Base-by-base conservation (phyloP, 2,888 invertebrate genomes). In the Clepsis dumicolana region DNA sequence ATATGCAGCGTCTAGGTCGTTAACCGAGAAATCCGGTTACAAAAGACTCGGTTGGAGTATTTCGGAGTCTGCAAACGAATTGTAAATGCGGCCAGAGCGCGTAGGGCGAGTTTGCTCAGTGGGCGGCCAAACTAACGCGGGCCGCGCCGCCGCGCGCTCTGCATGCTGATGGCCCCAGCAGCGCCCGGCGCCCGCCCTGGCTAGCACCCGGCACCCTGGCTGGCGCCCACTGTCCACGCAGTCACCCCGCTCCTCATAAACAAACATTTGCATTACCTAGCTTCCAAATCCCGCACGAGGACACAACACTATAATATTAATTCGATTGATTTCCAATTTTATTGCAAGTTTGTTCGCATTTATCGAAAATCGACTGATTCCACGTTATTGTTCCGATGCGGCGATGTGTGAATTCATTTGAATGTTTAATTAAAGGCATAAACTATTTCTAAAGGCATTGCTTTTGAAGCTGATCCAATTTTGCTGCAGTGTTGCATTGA, bases 1-100 rank as follows among this genome's bases (percentile, higher is more conserved):
- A 88, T 85, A 85, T 86, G 81, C 86, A 85, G 82, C 84, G 82
- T 82, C 81, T 85, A 81, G 86, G 88, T 89, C 90, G 87, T 90
- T 87, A 89, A 84, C 86, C 82, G 84, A 83, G 82, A 88, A 89
- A 90, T 88, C 85, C 83, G 80, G 85, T 88, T 84, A 87, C 87
- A 87, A 88, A 88, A 88, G 87, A 85, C 83, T 87, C 82, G 81
- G 85, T 84, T 76, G 82, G 85, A 87, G 84, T 84, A 86, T 87
- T 87, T 86, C 81, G 87, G 81, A 86, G 86, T 85, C 86, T 78
- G 79, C 84, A 87, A 87, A 87, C 87, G 88, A 87, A 86, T 85
- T 84, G 87, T 86, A 87, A 87, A 88, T 86, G 85, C 83, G 80
- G 83, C 80, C 74, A 75, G 75, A 79, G 77, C 80, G 80, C 79